Base-by-base conservation (phyloP, 2,113 vertebrate species). In the Notiomystis cincta region DNA sequence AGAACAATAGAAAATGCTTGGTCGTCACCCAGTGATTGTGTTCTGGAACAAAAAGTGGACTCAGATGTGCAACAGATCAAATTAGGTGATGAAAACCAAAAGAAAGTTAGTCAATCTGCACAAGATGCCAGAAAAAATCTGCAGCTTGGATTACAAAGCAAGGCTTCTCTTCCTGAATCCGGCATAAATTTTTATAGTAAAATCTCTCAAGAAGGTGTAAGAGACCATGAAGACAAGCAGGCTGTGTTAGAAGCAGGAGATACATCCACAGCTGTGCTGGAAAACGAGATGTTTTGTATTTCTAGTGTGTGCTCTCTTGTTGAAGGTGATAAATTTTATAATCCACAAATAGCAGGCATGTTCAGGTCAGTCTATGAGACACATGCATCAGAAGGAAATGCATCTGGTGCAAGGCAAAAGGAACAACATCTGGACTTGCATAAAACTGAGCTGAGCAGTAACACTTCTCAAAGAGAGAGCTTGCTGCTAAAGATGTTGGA, bases 311-410 rank as follows among this genome's bases (percentile, higher is more conserved):
- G 98, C 95, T 98, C 98, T 84, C 98, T 98, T 56, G 98, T 98
- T 56, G 96, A 98, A 97, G 98, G 98, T 40, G 95, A 98, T 93
- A 78, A 13, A 6, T 97, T 79, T 67, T 98, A 98, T 40, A 97
- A 98, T 96, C 97, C 98, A 25, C 97, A 97, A 62, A 98, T 98
- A 94, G 98, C 98, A 77, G 89, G 94, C 82, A 98, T 98, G 15
- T 98, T 98, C 81, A 94, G 35, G 35, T 87, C 93, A 45, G 64
- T 62, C 9, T 71, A 84, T 85, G 53, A 82, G 62, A 51, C 50
- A 33, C 40, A 47, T 10, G 9, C 20, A 18, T 69, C 89, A 53
- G 79, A 82, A 85, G 81, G 62, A 57, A 82, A 66, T 18, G 15
- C 19, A 21, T 65, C 61, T 61, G 89, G 37, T 53, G 30, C 48